Evolutionary conservation across 2,113 vertebrate genomes (phyloP), one percentile per base, ranked within the genome.

Genomic region (Istiophorus platypterus): DNA sequence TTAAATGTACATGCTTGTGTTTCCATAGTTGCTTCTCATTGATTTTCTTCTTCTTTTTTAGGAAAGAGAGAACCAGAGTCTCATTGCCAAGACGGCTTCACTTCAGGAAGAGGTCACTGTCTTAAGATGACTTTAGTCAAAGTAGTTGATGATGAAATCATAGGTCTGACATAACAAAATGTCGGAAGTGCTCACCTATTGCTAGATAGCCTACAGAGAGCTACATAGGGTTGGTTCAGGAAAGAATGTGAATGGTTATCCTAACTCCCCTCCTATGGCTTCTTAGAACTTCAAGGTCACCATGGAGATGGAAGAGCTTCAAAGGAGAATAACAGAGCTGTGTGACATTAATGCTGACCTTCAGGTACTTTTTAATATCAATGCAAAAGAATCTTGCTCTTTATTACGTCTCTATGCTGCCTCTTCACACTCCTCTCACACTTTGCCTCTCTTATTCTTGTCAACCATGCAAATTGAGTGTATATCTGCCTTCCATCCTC

Each of bases 31-130:
- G 8, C n/a, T 59, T 26, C 37, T 62, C 1, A 47, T 45, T 42
- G 1, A 5, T 51, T 54, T 70, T 54, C 2, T 76, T 84, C 1
- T 76, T 63, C 81, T 4, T 76, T 63, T 81, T 4, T 65, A 98
- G 98, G 96, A 97, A 80, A 94, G 92, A 64, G 97, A 99, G 88
- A 98, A 97, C 84, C 95, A 95, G 39, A 85, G 90, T 80, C 95
- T 98, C 9, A 87, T 97, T 76, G 66, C 92, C 52, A 96, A 97
- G 91, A 96, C 98, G 47, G 78, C 90, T 9, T 92, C 90, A 81
- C 96, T 98, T 2, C 96, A 98, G 88, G 97, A 99, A 81, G 97
- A 98, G 97, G 97, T 39, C 9, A 41, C 51, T n/a, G 26, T 52
- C 17, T 29, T 5, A 51, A 59, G 13, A 71, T 3, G 14, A 24